phyloP scores from a whole-genome alignment of 2,113 vertebrate genomes.

The Pampusana beccarii region DNA sequence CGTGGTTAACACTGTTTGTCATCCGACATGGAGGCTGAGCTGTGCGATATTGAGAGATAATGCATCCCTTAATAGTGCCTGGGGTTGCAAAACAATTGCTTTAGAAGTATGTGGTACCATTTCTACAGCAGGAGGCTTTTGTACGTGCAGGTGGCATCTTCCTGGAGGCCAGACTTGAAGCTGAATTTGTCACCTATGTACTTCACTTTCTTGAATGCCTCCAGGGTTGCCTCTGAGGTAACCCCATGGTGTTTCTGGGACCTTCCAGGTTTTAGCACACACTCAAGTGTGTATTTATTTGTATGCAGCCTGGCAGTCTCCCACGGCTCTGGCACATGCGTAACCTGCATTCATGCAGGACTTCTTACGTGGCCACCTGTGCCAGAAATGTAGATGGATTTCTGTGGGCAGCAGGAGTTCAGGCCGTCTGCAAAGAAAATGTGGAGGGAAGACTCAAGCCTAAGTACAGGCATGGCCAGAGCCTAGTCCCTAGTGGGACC shows the following conservation, averaged over 20 bases:
- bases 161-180: not conserved
- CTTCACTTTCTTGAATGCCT: not conserved
- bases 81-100: not conserved
- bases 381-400: not conserved
- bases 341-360: not conserved
- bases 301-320: not conserved
- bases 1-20: not conserved
- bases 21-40: not conserved
- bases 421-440: not conserved
- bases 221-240: not conserved
- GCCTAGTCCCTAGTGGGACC: not conserved
- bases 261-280: not conserved
- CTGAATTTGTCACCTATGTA: not conserved
- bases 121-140: not conserved
- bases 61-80: not conserved
- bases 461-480: not conserved
- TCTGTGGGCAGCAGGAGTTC: not conserved
- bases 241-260: not conserved
- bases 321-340: not conserved
- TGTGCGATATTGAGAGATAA: not conserved
- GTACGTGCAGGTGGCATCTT: not conserved
- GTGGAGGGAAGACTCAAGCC: not conserved
- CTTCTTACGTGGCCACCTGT: not conserved
- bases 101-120: not conserved
- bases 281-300: fast-evolving